phyloP scores from a whole-genome alignment of 2,113 vertebrate species.

The Clarias gariepinus region DNA sequence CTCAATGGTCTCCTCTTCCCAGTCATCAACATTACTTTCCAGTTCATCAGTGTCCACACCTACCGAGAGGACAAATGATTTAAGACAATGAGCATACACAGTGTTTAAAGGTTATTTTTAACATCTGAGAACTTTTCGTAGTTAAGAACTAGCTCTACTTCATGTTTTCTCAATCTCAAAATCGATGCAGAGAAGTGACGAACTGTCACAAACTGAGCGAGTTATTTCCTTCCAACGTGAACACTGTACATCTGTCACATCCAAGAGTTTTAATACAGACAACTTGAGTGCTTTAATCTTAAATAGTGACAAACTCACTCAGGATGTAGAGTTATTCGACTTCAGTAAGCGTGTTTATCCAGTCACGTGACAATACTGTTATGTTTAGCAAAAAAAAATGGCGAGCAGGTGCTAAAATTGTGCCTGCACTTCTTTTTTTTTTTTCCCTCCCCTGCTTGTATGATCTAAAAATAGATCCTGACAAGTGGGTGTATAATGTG shows the following conservation, averaged over 20 bases:
- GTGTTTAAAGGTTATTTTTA: neutral
- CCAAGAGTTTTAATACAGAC: neutral
- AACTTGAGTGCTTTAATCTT: neutral
- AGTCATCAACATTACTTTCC: conserved; percentile 97
- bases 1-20: conserved; percentile 99
- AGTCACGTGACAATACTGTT: neutral
- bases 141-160: neutral
- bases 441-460: neutral
- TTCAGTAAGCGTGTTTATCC: neutral
- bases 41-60: conserved; percentile 93
- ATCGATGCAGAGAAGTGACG: neutral
- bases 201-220: neutral
- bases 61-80: conserved; percentile 48
- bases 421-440: neutral
- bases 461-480: neutral
- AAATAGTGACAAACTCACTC: neutral
- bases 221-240: neutral
- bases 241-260: neutral
- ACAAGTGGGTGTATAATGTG: neutral
- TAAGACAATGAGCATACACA: neutral
- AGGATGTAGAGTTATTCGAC: neutral
- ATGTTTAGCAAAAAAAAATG: conserved; percentile 15
- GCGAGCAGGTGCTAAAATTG: neutral
- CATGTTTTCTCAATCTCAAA: neutral
- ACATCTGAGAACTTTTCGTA: neutral